Conservation (phyloP, 2,113 vertebrate species). For the Phrynosoma blainvillii region DNA sequence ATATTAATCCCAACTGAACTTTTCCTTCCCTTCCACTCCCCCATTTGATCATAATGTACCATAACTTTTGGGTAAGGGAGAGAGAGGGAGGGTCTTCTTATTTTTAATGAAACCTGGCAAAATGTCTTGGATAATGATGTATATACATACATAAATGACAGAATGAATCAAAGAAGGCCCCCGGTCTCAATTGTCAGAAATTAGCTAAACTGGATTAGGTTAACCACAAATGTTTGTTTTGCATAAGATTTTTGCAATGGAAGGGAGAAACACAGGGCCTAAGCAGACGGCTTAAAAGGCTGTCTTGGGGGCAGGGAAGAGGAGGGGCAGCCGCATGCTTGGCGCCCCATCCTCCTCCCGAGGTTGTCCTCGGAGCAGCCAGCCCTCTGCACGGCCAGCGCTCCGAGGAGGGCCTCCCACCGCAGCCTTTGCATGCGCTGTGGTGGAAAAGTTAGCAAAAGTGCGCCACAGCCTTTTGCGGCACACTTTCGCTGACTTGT, state of each 20-base stretch:
- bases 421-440: too few species aligned
- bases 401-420: too few species aligned
- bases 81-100: background rate
- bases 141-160: background rate
- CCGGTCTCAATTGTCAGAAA: background rate
- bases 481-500: too few species aligned
- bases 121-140: background rate
- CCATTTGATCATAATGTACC: background rate
- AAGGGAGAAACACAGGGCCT: slow-evolving; percentile 10
- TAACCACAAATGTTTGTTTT: slow-evolving; percentile 40
- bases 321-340: too few species aligned
- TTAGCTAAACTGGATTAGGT: slow-evolving; percentile 35
- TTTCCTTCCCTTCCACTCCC: too few species aligned
- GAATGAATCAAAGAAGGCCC: slow-evolving; percentile 29
- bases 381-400: too few species aligned
- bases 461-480: too few species aligned
- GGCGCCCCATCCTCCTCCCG: too few species aligned
- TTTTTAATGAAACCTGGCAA: background rate
- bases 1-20: background rate
- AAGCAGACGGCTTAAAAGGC: too few species aligned
- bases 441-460: too few species aligned
- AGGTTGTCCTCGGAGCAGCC: too few species aligned
- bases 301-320: too few species aligned
- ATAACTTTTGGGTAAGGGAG: background rate
- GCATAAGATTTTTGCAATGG: slow-evolving; percentile 31